Evolutionary conservation across 2,888 invertebrate genomes (phyloP).

Genomic region (Euspilapteryx auroguttella): DNA sequence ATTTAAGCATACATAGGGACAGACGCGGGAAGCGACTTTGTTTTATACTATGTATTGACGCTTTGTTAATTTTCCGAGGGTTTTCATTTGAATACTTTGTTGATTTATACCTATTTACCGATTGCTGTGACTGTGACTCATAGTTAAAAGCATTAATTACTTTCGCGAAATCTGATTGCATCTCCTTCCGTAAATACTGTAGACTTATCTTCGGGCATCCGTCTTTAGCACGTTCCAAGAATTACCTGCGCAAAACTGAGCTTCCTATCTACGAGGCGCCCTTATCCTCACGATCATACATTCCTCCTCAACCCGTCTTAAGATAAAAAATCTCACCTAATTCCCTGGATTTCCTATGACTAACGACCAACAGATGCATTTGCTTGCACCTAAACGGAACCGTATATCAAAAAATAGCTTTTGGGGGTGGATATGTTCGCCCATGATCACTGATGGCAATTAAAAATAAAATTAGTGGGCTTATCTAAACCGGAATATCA

Average conservation of each 20-base stretch:
- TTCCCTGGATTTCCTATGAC: slow-evolving; percentile 31
- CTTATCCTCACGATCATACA: slow-evolving; percentile 16
- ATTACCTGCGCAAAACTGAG: slow-evolving; percentile 22
- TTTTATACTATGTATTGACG: too few relatives aligned
- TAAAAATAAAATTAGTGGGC: slow-evolving; percentile 29
- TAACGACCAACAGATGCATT: slow-evolving; percentile 42
- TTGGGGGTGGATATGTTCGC: slow-evolving; percentile 36
- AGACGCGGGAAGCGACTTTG: too few relatives aligned
- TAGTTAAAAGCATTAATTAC: background rate
- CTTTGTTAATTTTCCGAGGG: too few relatives aligned
- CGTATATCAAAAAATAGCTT: slow-evolving; percentile 47
- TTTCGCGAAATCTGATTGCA: slow-evolving; percentile 1
- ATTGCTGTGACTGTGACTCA: too few relatives aligned
- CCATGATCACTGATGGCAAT: slow-evolving; percentile 39
- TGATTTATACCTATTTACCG: too few relatives aligned
- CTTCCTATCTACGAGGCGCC: slow-evolving; percentile 8
- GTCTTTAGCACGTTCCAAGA: slow-evolving; percentile 22
- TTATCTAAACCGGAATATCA: slow-evolving; percentile 28
- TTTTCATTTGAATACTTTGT: too few relatives aligned
- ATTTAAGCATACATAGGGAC: too few relatives aligned
- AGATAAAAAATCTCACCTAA: slow-evolving; percentile 9
- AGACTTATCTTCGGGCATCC: slow-evolving; percentile 9
- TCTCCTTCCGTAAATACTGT: slow-evolving; percentile 12
- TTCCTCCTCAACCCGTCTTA: slow-evolving; percentile 12
- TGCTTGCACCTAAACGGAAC: slow-evolving; percentile 9